Evolutionary conservation across 2,113 vertebrate genomes (phyloP), one percentile per base, ranked within the genome.

Genomic region (Nyctibius bracteatus): DNA sequence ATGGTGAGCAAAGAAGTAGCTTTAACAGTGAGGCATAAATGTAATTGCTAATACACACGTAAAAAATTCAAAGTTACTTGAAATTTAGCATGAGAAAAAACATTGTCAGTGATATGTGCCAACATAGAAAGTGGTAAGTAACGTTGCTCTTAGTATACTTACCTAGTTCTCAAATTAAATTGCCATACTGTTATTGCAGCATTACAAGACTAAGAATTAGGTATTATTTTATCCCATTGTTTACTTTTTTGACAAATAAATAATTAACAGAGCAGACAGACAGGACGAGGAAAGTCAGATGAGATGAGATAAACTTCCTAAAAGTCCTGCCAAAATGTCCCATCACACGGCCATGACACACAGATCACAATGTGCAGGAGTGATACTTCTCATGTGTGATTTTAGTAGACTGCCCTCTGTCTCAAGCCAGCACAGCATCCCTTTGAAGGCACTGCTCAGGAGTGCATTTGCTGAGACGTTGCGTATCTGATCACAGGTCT

Each of bases 11-110:
- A 93, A n/a, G 49, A 77, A 52, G 39, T 49, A 75, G 16, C 7
- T 75, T 87, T 57, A 87, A 46, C 30, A 77, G 15, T 63, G 52
- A 31, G n/a, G 54, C 28, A 51, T 19, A 81, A 93, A 72, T 33
- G 61, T 77, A 37, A 54, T 57, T 87, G 49, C 6, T 73, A 62
- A 81, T 82, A 67, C 12, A 39, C 14, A 46, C 68, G 82, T 96
- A 81, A 68, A n/a, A 75, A 92, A 73, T 90, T 61, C 58, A 65
- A 89, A 80, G 20, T 74, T 82, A 67, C 77, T 95, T 94, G 54
- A 58, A 81, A 92, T 70, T 95, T 80, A 73, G 13, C 19, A 43
- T 87, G 57, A 57, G 41, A 71, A 25, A 92, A 72, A 35, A 3
- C 7, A 24, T 9, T 43, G 25, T 92, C 52, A 63, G 10, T 67